Conservation (phyloP, 37 sponge, comb jelly and placozoan species). For the Ianthella basta region DNA sequence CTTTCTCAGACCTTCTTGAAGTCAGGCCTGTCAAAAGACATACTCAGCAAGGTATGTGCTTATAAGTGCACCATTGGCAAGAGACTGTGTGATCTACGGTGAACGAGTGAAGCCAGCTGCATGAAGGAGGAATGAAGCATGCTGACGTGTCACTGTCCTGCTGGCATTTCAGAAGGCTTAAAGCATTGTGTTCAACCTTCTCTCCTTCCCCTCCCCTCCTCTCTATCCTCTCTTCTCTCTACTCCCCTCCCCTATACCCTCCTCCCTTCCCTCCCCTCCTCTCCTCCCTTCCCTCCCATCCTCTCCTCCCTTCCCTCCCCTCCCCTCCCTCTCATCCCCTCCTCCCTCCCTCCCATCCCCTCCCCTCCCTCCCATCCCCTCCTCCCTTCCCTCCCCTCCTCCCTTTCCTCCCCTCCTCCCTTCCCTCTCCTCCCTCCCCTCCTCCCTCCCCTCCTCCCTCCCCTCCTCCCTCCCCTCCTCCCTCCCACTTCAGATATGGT, state of each 20-base stretch:
- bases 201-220: background rate
- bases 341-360: background rate
- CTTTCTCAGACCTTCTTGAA: slow-evolving; percentile 40
- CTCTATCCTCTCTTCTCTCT: background rate
- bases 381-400: background rate
- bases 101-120: background rate
- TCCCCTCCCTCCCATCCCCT: background rate
- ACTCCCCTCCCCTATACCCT: background rate
- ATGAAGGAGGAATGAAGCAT: no score
- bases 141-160: no score
- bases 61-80: background rate
- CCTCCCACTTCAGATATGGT: slow-evolving; percentile 62
- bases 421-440: background rate
- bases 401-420: background rate
- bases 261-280: background rate
- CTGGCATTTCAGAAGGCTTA: background rate
- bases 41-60: slow-evolving; percentile 69
- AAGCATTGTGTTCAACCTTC: background rate
- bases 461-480: background rate
- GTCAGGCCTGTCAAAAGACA: slow-evolving; percentile 64
- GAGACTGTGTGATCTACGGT: no score
- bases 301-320: background rate
- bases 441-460: no score
- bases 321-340: slow-evolving; percentile 10
- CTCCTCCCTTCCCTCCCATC: background rate